These are phyloP conservation scores for Aepyceros melampus DNA, from an alignment of 2,113 vertebrate species.

Conservation along the genomic window DNA sequence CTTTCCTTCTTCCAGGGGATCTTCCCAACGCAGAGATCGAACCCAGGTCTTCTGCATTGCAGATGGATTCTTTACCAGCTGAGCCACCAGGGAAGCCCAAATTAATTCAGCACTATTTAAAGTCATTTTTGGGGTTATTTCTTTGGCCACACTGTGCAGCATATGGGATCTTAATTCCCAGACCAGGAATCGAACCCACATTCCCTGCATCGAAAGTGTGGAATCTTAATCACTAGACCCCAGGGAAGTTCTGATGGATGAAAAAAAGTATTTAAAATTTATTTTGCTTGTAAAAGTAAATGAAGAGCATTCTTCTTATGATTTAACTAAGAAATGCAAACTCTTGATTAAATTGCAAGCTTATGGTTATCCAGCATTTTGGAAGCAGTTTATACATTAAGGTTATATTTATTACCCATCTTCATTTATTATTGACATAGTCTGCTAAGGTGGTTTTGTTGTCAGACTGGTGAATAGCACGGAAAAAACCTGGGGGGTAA, in stretches of 20 bases:
- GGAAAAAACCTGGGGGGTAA: neutral
- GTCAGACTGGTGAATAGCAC: neutral
- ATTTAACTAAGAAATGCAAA: neutral
- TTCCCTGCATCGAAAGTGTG: neutral
- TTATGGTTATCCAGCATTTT: neutral
- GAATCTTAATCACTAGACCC: neutral
- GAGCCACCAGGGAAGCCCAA: neutral
- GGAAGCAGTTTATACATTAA: neutral
- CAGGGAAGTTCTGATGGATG: neutral
- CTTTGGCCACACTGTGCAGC: neutral
- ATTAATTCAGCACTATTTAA: neutral
- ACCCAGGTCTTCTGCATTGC: neutral
- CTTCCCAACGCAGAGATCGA: neutral
- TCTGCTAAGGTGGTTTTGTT: neutral
- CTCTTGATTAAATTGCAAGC: neutral
- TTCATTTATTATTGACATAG: neutral
- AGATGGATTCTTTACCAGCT: neutral
- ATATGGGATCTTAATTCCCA: neutral
- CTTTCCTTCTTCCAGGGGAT: neutral
- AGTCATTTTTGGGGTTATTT: neutral
- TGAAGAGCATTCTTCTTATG: neutral
- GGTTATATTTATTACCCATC: neutral
- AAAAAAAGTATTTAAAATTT: neutral
- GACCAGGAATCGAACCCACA: neutral
- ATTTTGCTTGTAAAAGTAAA: neutral